Evolutionary conservation across 2,113 vertebrate genomes (phyloP).

Genomic region (Motacilla alba): DNA sequence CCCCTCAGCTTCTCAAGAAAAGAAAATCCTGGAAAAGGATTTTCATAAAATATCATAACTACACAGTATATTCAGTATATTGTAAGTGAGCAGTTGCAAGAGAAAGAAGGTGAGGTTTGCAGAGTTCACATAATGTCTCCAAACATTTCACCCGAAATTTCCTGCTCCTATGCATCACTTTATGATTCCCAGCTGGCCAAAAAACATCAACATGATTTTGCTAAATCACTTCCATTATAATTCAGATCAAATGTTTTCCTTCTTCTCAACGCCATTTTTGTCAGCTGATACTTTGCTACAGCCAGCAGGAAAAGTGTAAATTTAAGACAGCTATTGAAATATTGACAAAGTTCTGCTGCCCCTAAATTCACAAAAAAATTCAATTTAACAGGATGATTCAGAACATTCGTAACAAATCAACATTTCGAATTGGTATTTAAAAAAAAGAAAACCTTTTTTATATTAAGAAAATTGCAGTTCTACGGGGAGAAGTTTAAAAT

Average conservation of each 20-base stretch:
- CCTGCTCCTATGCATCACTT: not conserved
- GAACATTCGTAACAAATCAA: not conserved
- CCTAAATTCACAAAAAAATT: not conserved
- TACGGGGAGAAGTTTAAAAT: not conserved
- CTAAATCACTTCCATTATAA: not conserved
- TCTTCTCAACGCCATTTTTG: not conserved
- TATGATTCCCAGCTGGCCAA: not conserved
- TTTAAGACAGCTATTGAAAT: not conserved
- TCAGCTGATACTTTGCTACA: not conserved
- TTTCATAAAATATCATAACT: too few species aligned
- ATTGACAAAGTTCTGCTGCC: not conserved
- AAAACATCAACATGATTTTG: not conserved
- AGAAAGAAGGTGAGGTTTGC: not conserved
- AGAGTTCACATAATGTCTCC: not conserved
- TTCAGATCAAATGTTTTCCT: not conserved
- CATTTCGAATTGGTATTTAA: not conserved
- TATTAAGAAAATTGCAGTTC: not conserved
- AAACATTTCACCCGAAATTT: not conserved
- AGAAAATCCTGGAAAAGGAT: too few species aligned
- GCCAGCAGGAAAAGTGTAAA: not conserved
- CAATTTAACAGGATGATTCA: not conserved
- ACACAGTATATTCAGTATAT: too few species aligned
- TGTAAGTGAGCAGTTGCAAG: not conserved
- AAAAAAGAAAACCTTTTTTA: not conserved
- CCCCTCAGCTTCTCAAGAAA: too few species aligned